Evolutionary conservation across 2,888 invertebrate species (phyloP), one percentile per base, ranked within the genome.

Genomic region (Eristalis tenax): DNA sequence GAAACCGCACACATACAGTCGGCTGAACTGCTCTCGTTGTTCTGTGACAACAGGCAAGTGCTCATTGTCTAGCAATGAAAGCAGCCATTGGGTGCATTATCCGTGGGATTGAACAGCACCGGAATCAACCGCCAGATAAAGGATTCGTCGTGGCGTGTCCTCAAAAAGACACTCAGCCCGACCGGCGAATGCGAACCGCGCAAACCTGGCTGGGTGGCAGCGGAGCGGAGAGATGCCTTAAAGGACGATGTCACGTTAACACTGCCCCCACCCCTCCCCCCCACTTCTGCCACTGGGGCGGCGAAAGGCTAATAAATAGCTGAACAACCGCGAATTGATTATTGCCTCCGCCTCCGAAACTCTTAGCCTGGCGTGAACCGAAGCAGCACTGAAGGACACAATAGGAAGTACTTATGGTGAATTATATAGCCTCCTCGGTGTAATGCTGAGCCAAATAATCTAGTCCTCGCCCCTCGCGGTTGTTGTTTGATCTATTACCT

Each of bases 351-450:
- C 43, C 13, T 5, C 63, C 61, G 3, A 65, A 28, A 5, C n/a
- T 61, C 38, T 35, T 56, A 4, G 4, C 22, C 4, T 38, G 5
- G n/a, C 23, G 2, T 2, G 56, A 43, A 35, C 40, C 35, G 32
- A 69, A 18, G 11, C 65, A 73, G 56, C 10, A 65, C 35, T 65
- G 50, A 65, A 65, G 74, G 75, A 76, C 80, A 75, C 69, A 32
- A 82, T 61, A 65, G 79, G 73, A 82, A 71, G 71, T 26, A 71
- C 82, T 82, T 82, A 76, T 50, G 70, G 65, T 50, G 76, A 82
- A 82, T 71, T 82, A 38, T 61, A 71, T 65, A 28, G 82, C 32
- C 66, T 64, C 59, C 57, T 40, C 6, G 64, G 43, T 35, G 76
- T 71, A 76, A 71, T 59, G 70, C 38, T 71, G 35, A 32, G 50